Evolutionary conservation across 2,888 invertebrate genomes (phyloP).

Genomic region (Sialis fuliginosa): DNA sequence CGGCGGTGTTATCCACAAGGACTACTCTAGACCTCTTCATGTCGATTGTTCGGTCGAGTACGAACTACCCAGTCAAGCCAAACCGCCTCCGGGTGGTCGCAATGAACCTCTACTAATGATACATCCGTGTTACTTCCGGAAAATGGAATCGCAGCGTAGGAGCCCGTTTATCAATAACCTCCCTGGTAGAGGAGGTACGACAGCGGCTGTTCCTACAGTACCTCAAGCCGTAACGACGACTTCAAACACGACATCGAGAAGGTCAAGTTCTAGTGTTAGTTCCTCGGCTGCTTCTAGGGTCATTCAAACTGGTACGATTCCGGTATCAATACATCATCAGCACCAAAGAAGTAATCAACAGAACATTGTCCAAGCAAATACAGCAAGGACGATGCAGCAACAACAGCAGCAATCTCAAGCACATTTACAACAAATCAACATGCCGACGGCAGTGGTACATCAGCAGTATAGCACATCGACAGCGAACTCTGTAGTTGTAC

Average conservation of each 20-base stretch:
- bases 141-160: constrained; percentile 66
- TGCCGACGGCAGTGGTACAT: background rate
- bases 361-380: background rate
- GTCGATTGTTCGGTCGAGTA: constrained; percentile 85
- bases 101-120: constrained; percentile 78
- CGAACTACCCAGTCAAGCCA: constrained; percentile 76
- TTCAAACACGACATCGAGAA: constrained; percentile 13
- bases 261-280: constrained; percentile 11
- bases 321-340: background rate
- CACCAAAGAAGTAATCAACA: background rate
- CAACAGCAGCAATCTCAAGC: constrained; percentile 8
- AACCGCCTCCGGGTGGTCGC: constrained; percentile 67
- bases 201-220: background rate
- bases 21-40: constrained; percentile 72
- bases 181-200: constrained; percentile 30
- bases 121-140: constrained; percentile 75
- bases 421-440: constrained; percentile 1
- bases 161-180: constrained; percentile 74
- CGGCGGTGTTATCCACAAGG: constrained; percentile 35
- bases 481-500: background rate
- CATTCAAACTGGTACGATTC: constrained; percentile 15
- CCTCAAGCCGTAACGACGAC: constrained; percentile 12
- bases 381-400: background rate
- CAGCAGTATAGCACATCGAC: background rate
- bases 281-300: constrained; percentile 18